Base-by-base conservation (phyloP, 2,888 invertebrate genomes). In the Dasypolia templi region DNA sequence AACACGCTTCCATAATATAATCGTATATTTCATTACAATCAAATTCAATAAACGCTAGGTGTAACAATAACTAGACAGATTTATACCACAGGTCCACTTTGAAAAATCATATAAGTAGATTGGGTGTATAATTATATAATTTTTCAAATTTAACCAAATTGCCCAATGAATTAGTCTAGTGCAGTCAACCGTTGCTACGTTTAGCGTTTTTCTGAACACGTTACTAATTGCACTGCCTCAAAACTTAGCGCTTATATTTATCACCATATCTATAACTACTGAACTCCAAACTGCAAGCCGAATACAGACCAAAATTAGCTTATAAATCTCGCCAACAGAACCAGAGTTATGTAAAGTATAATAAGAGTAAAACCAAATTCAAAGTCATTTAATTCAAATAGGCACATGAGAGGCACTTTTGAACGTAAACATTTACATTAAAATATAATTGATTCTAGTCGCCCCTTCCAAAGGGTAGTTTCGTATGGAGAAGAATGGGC, bases 21-120 rank as follows among this genome's bases (percentile, higher is more conserved):
- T 61, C 29, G 39, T 62, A 71, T 65, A 71, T 81, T 81, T 62
- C 46, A 81, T 71, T 81, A 81, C 44, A 76, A 61, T 71, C 53
- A 71, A 62, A 56, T 81, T 56, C 39, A 66, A 77, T 49, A 56
- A 51, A 79, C 39, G 14, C 22, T 22, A 53, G 26, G 7, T 46
- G 46, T 14, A 49, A 56, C 26, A 39, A 19, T 39, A 58, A 35
- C 35, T 26, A 63, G 11, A 46, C n/a, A n/a, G n/a, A 4, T 51
- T 12, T 12, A 53, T 17, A 53, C 26, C 26, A 17, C 14, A 55
- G 53, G 53, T 29, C 26, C 26, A 55, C 17, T 55, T 17, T 26
- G 12, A 26, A 26, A 17, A 55, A 55, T 29, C 7, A 53, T n/a
- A n/a, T n/a, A n/a, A n/a, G n/a, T n/a, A n/a, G n/a, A n/a, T n/a